A percentile compares a stretch with the other conserved stretches of the same genome.
These are phyloP conservation scores for Nephrotoma guestfalica DNA, from an alignment of 2,888 invertebrate species.

Conservation along the genomic window DNA sequence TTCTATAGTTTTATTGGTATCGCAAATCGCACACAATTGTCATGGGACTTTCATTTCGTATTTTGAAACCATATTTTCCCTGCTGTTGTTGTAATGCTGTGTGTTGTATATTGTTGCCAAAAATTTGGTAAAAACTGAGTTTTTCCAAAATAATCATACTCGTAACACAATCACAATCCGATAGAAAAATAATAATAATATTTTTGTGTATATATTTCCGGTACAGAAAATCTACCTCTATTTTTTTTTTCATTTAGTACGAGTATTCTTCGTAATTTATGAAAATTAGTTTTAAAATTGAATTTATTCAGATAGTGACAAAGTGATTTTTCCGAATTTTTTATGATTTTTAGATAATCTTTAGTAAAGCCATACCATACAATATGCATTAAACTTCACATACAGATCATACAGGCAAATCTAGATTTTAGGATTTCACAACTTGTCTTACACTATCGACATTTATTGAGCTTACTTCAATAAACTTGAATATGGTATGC, in stretches of 20 bases:
- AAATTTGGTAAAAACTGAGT: background rate
- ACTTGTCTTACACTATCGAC: no score
- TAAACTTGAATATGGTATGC: no score
- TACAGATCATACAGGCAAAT: no score
- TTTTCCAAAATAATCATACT: background rate
- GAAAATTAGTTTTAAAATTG: background rate
- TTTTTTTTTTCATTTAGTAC: background rate
- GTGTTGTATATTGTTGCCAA: background rate
- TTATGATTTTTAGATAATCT: no score
- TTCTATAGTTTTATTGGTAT: background rate
- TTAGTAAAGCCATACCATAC: no score
- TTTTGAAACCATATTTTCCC: background rate
- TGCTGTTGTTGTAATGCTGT: background rate
- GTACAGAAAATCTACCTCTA: background rate
- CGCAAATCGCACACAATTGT: background rate
- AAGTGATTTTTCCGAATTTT: background rate
- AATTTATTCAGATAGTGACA: background rate
- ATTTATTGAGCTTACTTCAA: no score
- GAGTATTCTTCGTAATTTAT: background rate
- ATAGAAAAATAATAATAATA: background rate
- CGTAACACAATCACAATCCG: background rate
- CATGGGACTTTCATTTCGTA: background rate
- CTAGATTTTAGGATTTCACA: no score
- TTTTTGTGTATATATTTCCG: background rate
- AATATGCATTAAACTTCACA: no score